Base-by-base conservation (phyloP, 2,797 vertebrate species). In the Crenichthys baileyi region DNA sequence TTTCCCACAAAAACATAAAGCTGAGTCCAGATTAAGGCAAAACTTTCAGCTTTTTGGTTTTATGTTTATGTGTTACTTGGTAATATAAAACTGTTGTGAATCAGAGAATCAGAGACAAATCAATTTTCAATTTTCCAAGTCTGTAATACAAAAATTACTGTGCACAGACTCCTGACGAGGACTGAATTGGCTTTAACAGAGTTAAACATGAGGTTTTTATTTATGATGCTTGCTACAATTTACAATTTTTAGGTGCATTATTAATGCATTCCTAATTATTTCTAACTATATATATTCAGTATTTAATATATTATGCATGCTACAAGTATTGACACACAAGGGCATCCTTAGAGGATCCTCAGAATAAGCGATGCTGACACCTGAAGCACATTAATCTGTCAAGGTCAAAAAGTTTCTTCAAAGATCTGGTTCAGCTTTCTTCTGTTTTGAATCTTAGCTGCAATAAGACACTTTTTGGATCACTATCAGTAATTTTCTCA, bases 381-480 rank as follows among this genome's bases (percentile, higher is more conserved):
- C n/a, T 68, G 24, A 68, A 68, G 36, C 41, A n/a, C 22, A 46
- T 15, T 68, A 24, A 44, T 15, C 5, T 46, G 39, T n/a, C 5
- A 12, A n/a, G 41, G 39, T 46, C 65, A 68, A n/a, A 44, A 41
- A 1, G 22, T 58, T 56, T 41, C 36, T 76, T 70, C 44, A 31
- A 29, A 78, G 29, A 39, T 50, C 55, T 58, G 41, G 9, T 55
- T 58, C 72, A 61, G 20, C 74, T 73, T 65, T 20, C 39, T 67
- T 55, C 56, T 61, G 11, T 68, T 44, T 68, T n/a, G 73, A 56
- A 58, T 82, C 65, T 60, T 70, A 48, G 78, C 87, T 73, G 80
- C 76, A 70, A 5, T 18, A 24, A 65, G 44, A 44, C 29, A 48
- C 73, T 7, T 24, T 67, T 81, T 83, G 85, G 72, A 82, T 89